Percentiles rank a stretch among this genome's conserved stretches.
These are phyloP conservation scores for Galaxea fascicularis DNA, from an alignment of 92 coral and sea anemone genomes.

Conservation along the genomic window DNA sequence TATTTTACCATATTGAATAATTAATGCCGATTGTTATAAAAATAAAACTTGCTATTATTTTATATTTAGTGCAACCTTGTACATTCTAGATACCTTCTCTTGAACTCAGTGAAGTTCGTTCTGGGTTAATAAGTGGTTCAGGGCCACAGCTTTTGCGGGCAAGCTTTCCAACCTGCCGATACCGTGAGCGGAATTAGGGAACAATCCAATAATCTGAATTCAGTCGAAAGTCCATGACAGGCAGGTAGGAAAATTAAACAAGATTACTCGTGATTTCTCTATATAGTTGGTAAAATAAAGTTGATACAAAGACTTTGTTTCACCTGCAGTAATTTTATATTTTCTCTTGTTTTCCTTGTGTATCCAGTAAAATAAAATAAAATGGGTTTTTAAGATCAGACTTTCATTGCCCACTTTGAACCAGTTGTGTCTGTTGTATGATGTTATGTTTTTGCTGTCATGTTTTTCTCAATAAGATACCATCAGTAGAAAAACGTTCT, in stretches of 20 bases:
- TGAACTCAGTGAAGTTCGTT: not conserved
- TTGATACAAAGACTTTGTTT: no score
- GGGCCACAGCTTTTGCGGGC: not conserved
- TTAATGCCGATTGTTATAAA: not conserved
- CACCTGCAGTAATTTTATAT: no score
- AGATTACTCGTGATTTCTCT: not conserved
- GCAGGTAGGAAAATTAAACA: not conserved
- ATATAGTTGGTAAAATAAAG: no score
- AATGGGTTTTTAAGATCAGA: no score
- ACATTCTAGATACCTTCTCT: not conserved
- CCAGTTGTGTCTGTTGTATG: not conserved
- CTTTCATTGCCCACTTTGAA: not conserved
- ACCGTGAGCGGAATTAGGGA: no score
- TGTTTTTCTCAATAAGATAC: not conserved
- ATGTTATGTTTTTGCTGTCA: not conserved
- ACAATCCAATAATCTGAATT: not conserved
- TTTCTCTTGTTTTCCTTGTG: no score
- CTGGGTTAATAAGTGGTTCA: not conserved
- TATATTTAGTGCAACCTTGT: not conserved
- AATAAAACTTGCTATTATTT: not conserved
- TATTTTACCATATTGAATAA: not conserved
- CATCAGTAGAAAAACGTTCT: not conserved
- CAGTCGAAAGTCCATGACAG: slow-evolving; percentile 21
- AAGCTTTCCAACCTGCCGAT: not conserved
- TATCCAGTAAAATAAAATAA: no score